Evolutionary conservation across 2,797 vertebrate genomes (phyloP), one percentile per base, ranked within the genome.

Genomic region (Cuculus canorus): DNA sequence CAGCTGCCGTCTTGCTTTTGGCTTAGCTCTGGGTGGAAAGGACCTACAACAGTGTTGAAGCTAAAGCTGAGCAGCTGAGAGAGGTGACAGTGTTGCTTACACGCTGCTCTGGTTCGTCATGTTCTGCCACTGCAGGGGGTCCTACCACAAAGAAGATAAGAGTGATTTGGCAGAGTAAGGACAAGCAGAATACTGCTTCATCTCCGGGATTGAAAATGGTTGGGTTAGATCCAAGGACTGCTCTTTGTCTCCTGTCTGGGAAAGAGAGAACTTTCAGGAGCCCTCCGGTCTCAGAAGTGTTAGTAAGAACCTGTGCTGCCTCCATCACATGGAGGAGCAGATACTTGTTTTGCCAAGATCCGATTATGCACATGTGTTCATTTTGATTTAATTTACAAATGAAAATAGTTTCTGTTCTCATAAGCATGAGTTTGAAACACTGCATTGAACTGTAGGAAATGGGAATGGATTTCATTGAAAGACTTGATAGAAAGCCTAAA

Each of bases 401-500:
- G 24, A 56, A 27, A 1, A 1, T 43, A 60, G n/a, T 39, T 57
- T 30, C 53, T 89, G 2, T 48, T 92, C 43, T 60, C 35, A 30
- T 12, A 64, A 57, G 33, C 11, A 7, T 8, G 8, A 48, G 32
- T 45, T 66, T 32, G 22, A 86, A 90, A 69, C 79, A 32, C 32
- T 45, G 7, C 66, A 61, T 8, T 73, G 52, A 90, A 61, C 25
- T 65, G 39, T 4, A 60, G 39, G 30, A 79, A 68, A 35, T 14
- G 25, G 32, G 21, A 75, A 24, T n/a, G 37, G 41, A 50, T 45
- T 82, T 80, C 27, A 15, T 45, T 82, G 72, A n/a, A 77, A 63
- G 61, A 35, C 18, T 52, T 2, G 4, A 3, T 54, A 15, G 17
- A 53, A 72, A 76, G 23, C 0, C 0, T 37, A 50, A 82, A 52